Conservation (phyloP, 2,797 vertebrate genomes). For the Caiman crocodilus region DNA sequence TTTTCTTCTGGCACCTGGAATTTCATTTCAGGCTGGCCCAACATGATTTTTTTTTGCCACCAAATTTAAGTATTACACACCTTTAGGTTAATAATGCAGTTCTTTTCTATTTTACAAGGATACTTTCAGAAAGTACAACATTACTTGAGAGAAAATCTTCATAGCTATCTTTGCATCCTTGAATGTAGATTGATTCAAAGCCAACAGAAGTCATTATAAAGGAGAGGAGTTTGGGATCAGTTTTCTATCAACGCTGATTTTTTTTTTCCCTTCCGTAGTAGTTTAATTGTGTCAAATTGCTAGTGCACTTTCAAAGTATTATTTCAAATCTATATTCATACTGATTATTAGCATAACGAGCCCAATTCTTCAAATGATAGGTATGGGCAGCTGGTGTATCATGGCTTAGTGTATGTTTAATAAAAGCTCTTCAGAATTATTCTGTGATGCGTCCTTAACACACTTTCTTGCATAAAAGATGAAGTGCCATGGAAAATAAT, state of each 20-base stretch:
- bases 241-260: neutral
- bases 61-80: no score
- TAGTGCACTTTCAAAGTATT: neutral
- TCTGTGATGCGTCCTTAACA: neutral
- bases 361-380: neutral
- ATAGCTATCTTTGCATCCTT: neutral
- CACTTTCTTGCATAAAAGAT: neutral
- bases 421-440: neutral
- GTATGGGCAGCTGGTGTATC: neutral
- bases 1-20: no score
- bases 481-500: neutral
- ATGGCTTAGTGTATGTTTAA: neutral
- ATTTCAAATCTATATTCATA: neutral
- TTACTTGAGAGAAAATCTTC: neutral
- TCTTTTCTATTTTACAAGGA: no score
- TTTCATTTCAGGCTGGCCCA: no score
- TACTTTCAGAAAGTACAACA: no score
- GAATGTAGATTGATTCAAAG: neutral
- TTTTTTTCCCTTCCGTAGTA: neutral
- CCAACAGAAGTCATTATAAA: neutral
- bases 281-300: neutral
- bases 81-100: no score
- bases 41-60: no score
- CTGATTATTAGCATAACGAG: neutral
- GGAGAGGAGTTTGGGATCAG: neutral